Evolutionary conservation across 2,888 invertebrate genomes (phyloP).

Genomic region (Eilema sororculum): DNA sequence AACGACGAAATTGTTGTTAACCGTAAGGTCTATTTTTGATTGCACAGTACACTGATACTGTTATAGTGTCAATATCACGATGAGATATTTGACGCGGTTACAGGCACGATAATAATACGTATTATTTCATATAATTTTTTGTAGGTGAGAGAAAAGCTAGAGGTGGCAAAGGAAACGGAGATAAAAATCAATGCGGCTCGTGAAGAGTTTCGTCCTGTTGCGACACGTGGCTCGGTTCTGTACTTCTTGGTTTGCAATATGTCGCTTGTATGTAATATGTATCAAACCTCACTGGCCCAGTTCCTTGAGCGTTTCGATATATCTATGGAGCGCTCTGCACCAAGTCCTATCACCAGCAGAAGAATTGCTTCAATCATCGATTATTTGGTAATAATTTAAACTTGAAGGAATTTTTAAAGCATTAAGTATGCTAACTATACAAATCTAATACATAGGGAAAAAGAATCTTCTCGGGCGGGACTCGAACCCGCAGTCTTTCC

Average conservation of each 20-base stretch:
- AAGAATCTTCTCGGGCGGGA: too few relatives aligned
- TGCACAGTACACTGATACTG: neutral
- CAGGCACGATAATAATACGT: neutral
- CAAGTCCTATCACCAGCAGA: slow-evolving; percentile 88
- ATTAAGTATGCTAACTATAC: too few relatives aligned
- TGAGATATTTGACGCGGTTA: neutral
- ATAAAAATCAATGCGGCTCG: slow-evolving; percentile 93
- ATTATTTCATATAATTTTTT: neutral
- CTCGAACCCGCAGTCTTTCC: too few relatives aligned
- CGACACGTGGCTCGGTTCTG: slow-evolving; percentile 93
- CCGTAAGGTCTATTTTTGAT: neutral
- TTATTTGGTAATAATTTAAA: slow-evolving; percentile 82
- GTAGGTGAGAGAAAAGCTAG: slow-evolving; percentile 92
- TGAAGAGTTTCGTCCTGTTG: slow-evolving; percentile 95
- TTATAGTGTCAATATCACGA: neutral
- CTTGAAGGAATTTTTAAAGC: too few relatives aligned
- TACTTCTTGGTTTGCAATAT: slow-evolving; percentile 96
- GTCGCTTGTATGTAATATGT: slow-evolving; percentile 96
- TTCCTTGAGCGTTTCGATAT: slow-evolving; percentile 95
- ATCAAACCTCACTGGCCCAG: slow-evolving; percentile 95
- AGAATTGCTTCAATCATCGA: slow-evolving; percentile 93
- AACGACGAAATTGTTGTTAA: too few relatives aligned
- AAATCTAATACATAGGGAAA: too few relatives aligned
- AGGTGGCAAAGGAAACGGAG: slow-evolving; percentile 93
- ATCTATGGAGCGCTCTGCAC: slow-evolving; percentile 91